Percentiles rank a stretch among this genome's conserved stretches.
phyloP scores from a whole-genome alignment of 1,140 invertebrate species.

The Mactra quadrangularis region DNA sequence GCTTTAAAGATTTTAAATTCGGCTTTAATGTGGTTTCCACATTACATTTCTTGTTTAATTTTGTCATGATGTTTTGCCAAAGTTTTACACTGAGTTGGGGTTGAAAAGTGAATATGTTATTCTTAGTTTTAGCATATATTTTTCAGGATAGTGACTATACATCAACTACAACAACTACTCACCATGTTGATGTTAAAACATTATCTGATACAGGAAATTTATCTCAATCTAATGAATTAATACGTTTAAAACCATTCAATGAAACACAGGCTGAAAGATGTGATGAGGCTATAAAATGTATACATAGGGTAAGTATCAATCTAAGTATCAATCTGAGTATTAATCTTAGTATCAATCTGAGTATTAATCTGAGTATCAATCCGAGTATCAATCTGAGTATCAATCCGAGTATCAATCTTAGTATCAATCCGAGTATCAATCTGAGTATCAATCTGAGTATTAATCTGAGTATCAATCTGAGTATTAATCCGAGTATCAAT shows the following conservation, averaged over 20 bases:
- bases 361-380: background rate
- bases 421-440: too few species aligned
- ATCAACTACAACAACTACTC: background rate
- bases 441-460: too few species aligned
- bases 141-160: conserved; percentile 26
- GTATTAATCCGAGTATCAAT: too few species aligned
- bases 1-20: too few species aligned
- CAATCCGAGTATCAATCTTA: background rate
- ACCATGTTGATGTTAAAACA: conserved; percentile 36
- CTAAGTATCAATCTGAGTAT: background rate
- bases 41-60: too few species aligned
- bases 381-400: background rate
- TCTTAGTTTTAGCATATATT: background rate
- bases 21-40: too few species aligned
- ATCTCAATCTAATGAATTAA: conserved; percentile 16
- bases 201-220: conserved; percentile 36
- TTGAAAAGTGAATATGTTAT: too few species aligned
- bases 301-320: conserved; percentile 85
- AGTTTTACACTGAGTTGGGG: too few species aligned
- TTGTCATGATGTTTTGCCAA: too few species aligned
- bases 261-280: conserved; percentile 87
- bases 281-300: conserved; percentile 87
- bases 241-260: conserved; percentile 42
- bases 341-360: background rate
- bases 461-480: too few species aligned